phyloP scores from a whole-genome alignment of 1,140 invertebrate species.

The Nebria ingens region DNA sequence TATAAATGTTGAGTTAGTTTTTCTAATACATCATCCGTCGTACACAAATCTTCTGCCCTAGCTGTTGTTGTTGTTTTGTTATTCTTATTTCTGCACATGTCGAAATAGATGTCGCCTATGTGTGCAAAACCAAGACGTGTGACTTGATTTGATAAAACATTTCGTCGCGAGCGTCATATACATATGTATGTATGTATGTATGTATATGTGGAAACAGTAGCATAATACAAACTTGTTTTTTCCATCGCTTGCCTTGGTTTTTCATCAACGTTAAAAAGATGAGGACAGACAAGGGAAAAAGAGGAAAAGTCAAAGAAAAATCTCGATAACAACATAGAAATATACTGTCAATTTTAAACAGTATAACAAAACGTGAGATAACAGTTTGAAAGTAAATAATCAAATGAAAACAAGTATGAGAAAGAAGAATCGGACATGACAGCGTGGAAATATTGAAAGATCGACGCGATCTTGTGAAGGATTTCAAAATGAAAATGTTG shows the following conservation, averaged over 20 bases:
- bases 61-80: not conserved
- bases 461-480: not conserved
- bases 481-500: not conserved
- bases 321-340: too few relatives aligned
- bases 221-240: not conserved
- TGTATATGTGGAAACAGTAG: too few relatives aligned
- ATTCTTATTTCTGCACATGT: not conserved
- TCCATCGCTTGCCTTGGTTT: too few relatives aligned
- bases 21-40: not conserved
- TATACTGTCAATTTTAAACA: too few relatives aligned
- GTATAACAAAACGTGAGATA: not conserved
- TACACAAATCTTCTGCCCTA: not conserved
- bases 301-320: not conserved
- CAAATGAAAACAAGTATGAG: slow-evolving; percentile 7
- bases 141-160: not conserved
- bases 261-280: too few relatives aligned
- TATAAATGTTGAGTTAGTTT: not conserved
- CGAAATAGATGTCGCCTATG: not conserved
- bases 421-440: slow-evolving; percentile 1
- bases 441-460: too few relatives aligned
- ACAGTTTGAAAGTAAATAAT: not conserved
- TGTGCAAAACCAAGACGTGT: not conserved
- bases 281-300: too few relatives aligned
- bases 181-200: too few relatives aligned
- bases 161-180: too few relatives aligned